Base-by-base conservation (phyloP, 2,888 invertebrate species). In the Meteorus colon region DNA sequence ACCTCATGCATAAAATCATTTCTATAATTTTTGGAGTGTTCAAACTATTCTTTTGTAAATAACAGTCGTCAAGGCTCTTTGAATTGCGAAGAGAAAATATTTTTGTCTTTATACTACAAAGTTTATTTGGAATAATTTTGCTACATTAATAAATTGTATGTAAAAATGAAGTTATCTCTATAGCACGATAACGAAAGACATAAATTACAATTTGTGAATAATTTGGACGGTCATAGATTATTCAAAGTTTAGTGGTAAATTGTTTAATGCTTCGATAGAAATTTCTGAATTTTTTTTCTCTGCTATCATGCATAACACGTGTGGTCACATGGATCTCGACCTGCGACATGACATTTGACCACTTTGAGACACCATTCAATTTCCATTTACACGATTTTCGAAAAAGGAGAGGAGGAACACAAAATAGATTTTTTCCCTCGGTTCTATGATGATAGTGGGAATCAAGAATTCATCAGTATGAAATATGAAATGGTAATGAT, bases 1-100 rank as follows among this genome's bases (percentile, higher is more conserved):
- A 55, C 55, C n/a, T 19, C n/a, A 14, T 27, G 27, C 41, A 66
- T 41, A 6, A 66, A 66, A 37, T 19, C 19, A 66, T 66, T 45
- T 24, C 2, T 27, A 66, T 66, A 41, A 19, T 41, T 66, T 41
- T 45, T 16, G 65, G 19, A 65, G 19, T 37, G n/a, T 34, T 31
- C 24, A 2, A 45, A 41, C 66, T 45, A 12, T 66, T 24, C 37
- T 19, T 6, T 6, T 41, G 27, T 24, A 41, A 27, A 41, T 41
- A 66, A 41, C 19, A 24, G 34, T 8, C 4, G 66, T 66, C 41
- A 41, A 41, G 66, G 66, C 19, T 45, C 37, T 24, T 41, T 66
- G 2, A 19, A 66, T 27, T 41, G 41, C 27, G 41, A 19, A 5
- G 12, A 34, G 24, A 41, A 66, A 65, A 62, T 10, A 31, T 41